Base-by-base conservation (phyloP, 2,113 vertebrate genomes). In the Pithys albifrons region DNA sequence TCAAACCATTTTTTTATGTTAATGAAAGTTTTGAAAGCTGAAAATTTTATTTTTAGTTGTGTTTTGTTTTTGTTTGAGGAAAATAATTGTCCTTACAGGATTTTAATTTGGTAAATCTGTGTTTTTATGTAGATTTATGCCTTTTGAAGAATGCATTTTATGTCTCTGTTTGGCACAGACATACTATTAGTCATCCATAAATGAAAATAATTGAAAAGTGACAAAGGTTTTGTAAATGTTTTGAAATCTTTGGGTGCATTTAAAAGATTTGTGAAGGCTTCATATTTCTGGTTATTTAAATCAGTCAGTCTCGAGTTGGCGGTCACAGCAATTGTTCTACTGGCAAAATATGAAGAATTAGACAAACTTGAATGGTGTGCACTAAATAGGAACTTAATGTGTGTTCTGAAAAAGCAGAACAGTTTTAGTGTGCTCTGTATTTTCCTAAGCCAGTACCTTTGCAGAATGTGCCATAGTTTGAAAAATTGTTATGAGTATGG, bases 191-290 rank as follows among this genome's bases (percentile, higher is more conserved):
- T 70, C 49, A 76, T 51, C 57, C 2, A 8, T 75, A 88, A 91
- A 81, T 89, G 52, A 87, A 95, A 91, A 64, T 49, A 85, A 91
- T 33, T 89, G 46, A 52, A 23, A 94, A 89, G 41, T 62, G n/a
- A 62, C n/a, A 54, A 24, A 43, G 24, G 45, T 88, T 70, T 85
- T 89, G 28, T 72, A 91, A 91, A 88, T 70, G 43, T 88, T 94
- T 92, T 87, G 66, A 82, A 91, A 76, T 85, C 66, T 45, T 61
- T 1, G 4, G 14, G 15, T 79, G 14, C 23, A 19, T 70, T 94
- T 20, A 4, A 89, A 79, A 89, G 69, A 20, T 3, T 41, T 59
- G 19, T 48, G n/a, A 70, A 76, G 79, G 33, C 46, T 54, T 74
- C 14, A 0, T 58, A 20, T 73, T 88, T 85, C 35, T 43, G 23